phyloP scores from a whole-genome alignment of 2,797 vertebrate genomes.

The Gastrophryne carolinensis region DNA sequence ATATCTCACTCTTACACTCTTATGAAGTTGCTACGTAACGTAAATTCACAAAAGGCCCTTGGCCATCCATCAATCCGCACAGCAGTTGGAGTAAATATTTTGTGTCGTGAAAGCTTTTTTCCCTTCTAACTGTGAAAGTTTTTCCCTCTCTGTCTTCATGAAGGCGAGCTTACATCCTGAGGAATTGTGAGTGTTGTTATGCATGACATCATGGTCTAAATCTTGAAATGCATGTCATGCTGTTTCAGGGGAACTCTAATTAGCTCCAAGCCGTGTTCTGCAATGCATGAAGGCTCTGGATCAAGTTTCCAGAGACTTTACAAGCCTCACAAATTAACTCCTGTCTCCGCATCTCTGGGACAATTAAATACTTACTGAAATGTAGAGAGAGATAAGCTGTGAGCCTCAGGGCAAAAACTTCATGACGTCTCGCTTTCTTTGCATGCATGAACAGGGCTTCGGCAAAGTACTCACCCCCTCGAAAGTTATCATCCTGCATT shows the following conservation, averaged over 20 bases:
- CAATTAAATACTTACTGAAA: not conserved
- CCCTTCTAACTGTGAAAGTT: not conserved
- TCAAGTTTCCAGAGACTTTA: constrained; percentile 32
- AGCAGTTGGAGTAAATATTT: constrained; percentile 25
- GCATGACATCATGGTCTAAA: constrained; percentile 48
- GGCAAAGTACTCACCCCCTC: no score
- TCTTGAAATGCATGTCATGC: constrained; percentile 36
- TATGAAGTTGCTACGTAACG: not conserved
- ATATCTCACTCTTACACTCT: not conserved
- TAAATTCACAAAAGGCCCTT: not conserved
- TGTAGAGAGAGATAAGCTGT: not conserved
- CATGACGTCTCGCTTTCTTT: no score
- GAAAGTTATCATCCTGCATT: no score
- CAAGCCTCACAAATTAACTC: constrained; percentile 12
- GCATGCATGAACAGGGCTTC: no score
- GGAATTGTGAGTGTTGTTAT: constrained; percentile 14
- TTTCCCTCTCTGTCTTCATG: not conserved
- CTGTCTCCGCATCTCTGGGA: not conserved
- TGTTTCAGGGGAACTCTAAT: constrained; percentile 41
- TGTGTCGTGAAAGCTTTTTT: constrained; percentile 33
- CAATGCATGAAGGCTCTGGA: constrained; percentile 36
- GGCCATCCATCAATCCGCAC: constrained; percentile 22
- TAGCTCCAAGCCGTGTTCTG: constrained; percentile 44
- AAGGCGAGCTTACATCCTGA: not conserved
- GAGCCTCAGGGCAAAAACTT: not conserved